Base-by-base conservation (phyloP, 2,888 invertebrate genomes). In the Drosophila histrio region DNA sequence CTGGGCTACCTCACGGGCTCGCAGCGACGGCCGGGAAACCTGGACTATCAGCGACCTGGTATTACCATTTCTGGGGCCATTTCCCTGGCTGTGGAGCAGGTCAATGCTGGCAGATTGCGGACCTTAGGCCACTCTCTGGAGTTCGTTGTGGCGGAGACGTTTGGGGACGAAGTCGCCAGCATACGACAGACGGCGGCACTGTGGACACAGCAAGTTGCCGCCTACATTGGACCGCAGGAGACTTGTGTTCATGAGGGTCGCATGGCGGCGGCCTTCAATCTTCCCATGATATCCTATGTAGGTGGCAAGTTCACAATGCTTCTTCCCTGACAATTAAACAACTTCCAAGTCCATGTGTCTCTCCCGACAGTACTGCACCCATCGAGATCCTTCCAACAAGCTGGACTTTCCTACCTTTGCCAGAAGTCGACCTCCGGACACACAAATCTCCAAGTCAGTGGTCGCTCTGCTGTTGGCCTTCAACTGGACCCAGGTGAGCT, bases 231-330 rank as follows among this genome's bases (percentile, higher is more conserved):
- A 0, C 96, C 96, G 0, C 96, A 96, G 89, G 92, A 92, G 75
- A 92, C 97, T 0, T 97, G 98, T 91, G 95, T 97, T 17, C 97
- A 98, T 91, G 98, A 98, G 92, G 98, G 97, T 0, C 94, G 96
- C 77, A 96, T 98, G 95, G 98, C 98, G 0, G 96, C 97, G 1
- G 96, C 97, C 38, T 97, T 98, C 92, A 97, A 98, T 91, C 93
- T 98, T 47, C 97, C 98, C 4, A 98, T 98, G 98, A 96, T 98
- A 89, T 98, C 98, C 77, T 98, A 98, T 91, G 98, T 98, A 92
- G 95, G 97, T 95, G 1, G 2, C 0, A 15, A 15, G 24, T 15
- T 6, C 11, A 2, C 2, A 9, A 26, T 26, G 5, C 11, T 26
- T 0, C 11, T 6, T 38, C 11, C 19, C 11, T 11, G 1, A 11